Evolutionary conservation across 2,888 invertebrate species (phyloP).

Genomic region (Melipona bicolor): DNA sequence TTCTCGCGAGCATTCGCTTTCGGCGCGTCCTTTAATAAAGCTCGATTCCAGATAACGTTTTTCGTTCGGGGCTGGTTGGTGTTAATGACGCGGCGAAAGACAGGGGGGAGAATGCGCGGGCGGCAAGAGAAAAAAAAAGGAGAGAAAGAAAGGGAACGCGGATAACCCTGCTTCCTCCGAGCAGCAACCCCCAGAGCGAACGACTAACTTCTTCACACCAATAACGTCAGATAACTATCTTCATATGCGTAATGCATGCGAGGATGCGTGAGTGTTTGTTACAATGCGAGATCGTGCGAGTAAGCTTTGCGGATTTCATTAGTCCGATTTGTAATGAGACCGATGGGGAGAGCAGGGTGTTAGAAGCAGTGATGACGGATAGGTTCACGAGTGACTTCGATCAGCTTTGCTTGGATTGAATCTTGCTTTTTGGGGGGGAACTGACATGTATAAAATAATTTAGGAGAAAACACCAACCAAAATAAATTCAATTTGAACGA

Average conservation of each 20-base stretch:
- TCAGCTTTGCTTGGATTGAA: not conserved
- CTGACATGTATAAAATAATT: not conserved
- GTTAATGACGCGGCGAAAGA: conserved; percentile 73
- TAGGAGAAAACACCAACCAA: no score
- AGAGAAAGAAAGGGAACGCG: conserved; percentile 16
- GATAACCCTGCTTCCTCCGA: conserved; percentile 46
- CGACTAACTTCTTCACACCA: conserved; percentile 78
- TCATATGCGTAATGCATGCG: conserved; percentile 79
- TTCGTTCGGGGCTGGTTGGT: conserved; percentile 57
- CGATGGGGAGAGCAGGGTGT: not conserved
- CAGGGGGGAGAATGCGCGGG: conserved; percentile 60
- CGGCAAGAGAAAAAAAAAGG: not conserved
- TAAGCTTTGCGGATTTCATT: conserved; percentile 76
- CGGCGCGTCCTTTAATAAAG: conserved; percentile 74
- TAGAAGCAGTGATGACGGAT: not conserved
- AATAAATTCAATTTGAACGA: no score
- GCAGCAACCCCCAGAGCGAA: conserved; percentile 55
- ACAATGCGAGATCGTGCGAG: conserved; percentile 63
- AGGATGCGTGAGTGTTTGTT: conserved; percentile 80
- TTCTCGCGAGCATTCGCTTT: conserved; percentile 64
- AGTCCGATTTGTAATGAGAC: conserved; percentile 73
- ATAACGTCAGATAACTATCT: conserved; percentile 80
- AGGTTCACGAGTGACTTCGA: no score
- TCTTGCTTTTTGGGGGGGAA: not conserved
- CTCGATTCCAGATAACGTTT: conserved; percentile 67